Conservation (phyloP, 1,140 invertebrate genomes). For the Mamestra configurata region DNA sequence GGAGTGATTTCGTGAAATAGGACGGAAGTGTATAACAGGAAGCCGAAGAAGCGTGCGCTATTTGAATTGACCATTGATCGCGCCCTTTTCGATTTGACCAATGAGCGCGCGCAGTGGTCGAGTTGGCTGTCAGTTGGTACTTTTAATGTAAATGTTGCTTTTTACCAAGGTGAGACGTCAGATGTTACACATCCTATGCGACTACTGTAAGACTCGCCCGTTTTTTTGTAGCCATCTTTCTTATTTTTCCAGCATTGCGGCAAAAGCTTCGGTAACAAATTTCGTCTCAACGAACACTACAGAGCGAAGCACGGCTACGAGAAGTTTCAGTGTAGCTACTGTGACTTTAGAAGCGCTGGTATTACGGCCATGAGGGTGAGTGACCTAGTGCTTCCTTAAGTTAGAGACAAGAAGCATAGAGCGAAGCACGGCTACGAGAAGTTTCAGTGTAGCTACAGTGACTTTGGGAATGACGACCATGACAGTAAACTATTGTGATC, state of each 20-base stretch:
- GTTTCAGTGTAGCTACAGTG: slow-evolving; percentile 63
- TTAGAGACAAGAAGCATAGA: slow-evolving; percentile 3
- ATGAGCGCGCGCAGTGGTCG: too few relatives aligned
- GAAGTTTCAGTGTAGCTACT: slow-evolving; percentile 65
- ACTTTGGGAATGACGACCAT: slow-evolving; percentile 58
- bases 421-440: slow-evolving; percentile 72
- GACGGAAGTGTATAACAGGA: too few relatives aligned
- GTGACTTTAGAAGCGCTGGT: slow-evolving; percentile 63
- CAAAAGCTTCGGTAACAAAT: slow-evolving; percentile 60
- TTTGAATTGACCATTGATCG: too few relatives aligned
- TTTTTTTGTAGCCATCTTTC: neutral
- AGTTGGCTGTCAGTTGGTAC: too few relatives aligned
- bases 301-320: slow-evolving; percentile 70
- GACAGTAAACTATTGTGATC: too few relatives aligned
- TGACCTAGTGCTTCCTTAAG: neutral
- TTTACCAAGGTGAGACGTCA: too few relatives aligned
- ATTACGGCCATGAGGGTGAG: slow-evolving; percentile 58
- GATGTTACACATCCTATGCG: too few relatives aligned
- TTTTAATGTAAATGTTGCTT: too few relatives aligned
- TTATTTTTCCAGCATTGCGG: slow-evolving; percentile 64
- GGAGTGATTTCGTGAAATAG: too few relatives aligned
- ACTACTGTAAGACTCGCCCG: too few relatives aligned
- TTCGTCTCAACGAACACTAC: slow-evolving; percentile 65
- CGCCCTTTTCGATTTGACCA: too few relatives aligned
- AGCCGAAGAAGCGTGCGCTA: too few relatives aligned